phyloP scores from a whole-genome alignment of 2,797 vertebrate genomes.

The Girardinus metallicus region DNA sequence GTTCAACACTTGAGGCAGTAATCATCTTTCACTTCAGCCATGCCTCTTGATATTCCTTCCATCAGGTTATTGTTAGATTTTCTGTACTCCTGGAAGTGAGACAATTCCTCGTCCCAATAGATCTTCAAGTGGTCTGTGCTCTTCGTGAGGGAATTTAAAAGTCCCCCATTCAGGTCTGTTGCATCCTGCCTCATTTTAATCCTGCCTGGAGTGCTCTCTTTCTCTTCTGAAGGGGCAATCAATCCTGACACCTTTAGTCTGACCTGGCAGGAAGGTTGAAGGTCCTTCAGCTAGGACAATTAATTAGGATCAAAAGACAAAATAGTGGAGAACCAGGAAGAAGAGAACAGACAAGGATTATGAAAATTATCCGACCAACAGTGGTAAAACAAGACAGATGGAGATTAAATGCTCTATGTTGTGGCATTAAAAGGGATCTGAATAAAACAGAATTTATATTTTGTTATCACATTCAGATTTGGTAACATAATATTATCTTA shows the following conservation, averaged over 20 bases:
- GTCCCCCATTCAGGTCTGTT: not conserved
- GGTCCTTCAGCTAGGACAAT: not conserved
- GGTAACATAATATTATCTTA: too few relatives aligned
- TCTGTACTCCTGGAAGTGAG: constrained; percentile 23
- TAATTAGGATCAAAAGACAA: not conserved
- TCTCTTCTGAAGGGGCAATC: not conserved
- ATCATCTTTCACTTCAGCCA: constrained; percentile 3
- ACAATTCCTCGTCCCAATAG: constrained; percentile 8
- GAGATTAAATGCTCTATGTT: not conserved
- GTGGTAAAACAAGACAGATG: not conserved
- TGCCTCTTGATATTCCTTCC: constrained; percentile 21
- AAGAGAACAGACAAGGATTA: not conserved
- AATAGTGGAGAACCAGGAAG: not conserved
- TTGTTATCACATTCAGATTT: too few relatives aligned
- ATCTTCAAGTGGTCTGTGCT: constrained; percentile 8
- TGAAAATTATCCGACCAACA: not conserved
- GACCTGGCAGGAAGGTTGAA: not conserved
- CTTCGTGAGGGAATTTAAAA: not conserved
- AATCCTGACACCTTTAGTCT: not conserved
- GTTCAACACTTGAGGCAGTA: constrained; percentile 12
- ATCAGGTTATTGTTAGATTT: constrained; percentile 21
- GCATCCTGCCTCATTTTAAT: constrained; percentile 3
- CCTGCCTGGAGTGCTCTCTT: not conserved
- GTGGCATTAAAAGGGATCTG: not conserved
- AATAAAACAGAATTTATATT: not conserved